Conservation (phyloP, 2,113 vertebrate species). For the Psettodes erumei region DNA sequence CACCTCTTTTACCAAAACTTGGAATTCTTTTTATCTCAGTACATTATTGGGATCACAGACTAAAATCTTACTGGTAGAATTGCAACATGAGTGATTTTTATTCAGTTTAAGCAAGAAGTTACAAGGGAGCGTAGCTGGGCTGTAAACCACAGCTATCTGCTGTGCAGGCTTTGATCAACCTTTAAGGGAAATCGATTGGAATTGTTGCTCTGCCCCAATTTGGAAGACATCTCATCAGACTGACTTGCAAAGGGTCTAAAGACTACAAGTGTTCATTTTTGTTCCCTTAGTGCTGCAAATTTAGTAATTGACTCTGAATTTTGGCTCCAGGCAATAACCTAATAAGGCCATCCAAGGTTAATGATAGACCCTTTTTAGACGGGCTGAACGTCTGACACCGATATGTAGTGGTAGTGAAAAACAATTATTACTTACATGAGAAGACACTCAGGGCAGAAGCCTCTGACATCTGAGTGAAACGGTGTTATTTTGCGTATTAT, state of each 20-base stretch:
- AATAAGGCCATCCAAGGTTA: constrained; percentile 86
- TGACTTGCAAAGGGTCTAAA: constrained; percentile 64
- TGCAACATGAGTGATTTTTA: constrained; percentile 1
- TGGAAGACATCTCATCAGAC: constrained; percentile 69
- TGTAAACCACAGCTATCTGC: constrained; percentile 14
- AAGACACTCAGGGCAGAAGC: constrained; percentile 64
- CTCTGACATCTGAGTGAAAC: constrained; percentile 66
- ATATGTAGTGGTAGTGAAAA: constrained; percentile 71
- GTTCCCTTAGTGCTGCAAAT: constrained; percentile 74
- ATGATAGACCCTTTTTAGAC: constrained; percentile 86
- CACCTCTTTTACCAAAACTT: constrained; percentile 63
- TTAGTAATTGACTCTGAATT: constrained; percentile 84
- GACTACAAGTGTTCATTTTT: constrained; percentile 72
- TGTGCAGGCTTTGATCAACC: constrained; percentile 65
- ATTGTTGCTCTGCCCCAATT: constrained; percentile 74
- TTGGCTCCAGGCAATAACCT: constrained; percentile 84
- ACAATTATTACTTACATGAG: constrained; percentile 76
- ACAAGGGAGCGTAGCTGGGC: constrained; percentile 1
- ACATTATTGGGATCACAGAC: constrained; percentile 29
- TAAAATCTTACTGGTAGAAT: constrained; percentile 18
- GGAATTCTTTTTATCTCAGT: constrained; percentile 42
- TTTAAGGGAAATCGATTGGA: constrained; percentile 67
- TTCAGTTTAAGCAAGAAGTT: constrained; percentile 3
- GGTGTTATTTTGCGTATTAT: constrained; percentile 28
- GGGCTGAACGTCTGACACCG: constrained; percentile 80